Percentiles rank a stretch among this genome's conserved stretches.
Conservation (phyloP, 2,888 invertebrate species). For the Rhingia campestris region DNA sequence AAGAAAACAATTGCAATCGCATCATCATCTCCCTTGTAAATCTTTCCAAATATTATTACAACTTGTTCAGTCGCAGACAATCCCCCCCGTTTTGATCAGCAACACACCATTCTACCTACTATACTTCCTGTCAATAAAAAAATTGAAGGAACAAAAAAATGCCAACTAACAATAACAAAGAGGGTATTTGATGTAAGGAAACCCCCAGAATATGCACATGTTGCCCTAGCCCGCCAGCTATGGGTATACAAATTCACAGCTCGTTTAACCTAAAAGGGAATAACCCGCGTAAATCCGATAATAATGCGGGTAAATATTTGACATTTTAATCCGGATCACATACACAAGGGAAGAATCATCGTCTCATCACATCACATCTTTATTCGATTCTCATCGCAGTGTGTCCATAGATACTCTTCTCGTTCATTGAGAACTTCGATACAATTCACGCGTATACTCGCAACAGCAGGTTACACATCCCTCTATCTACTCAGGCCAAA, state of each 20-base stretch:
- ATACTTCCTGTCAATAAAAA: slow-evolving; percentile 72
- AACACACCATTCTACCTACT: slow-evolving; percentile 32
- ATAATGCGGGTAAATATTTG: slow-evolving; percentile 77
- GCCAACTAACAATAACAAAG: slow-evolving; percentile 35
- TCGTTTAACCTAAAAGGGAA: slow-evolving; percentile 71
- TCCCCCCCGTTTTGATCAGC: slow-evolving; percentile 36
- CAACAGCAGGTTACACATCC: slow-evolving; percentile 31
- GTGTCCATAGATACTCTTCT: slow-evolving; percentile 10
- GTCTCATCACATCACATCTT: slow-evolving; percentile 23
- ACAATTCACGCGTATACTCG: slow-evolving; percentile 34
- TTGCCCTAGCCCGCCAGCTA: not conserved
- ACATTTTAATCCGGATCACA: slow-evolving; percentile 75
- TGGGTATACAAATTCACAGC: slow-evolving; percentile 62
- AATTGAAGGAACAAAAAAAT: slow-evolving; percentile 9
- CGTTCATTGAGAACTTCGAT: slow-evolving; percentile 45
- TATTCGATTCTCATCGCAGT: slow-evolving; percentile 18
- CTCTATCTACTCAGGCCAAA: not conserved
- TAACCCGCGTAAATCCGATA: slow-evolving; percentile 75
- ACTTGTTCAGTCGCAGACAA: slow-evolving; percentile 66
- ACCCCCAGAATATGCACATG: slow-evolving; percentile 68
- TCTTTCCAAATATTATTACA: slow-evolving; percentile 67
- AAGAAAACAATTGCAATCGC: not conserved
- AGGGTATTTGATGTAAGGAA: slow-evolving; percentile 18
- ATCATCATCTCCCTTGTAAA: slow-evolving; percentile 25
- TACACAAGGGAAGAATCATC: slow-evolving; percentile 35